phyloP scores from a whole-genome alignment of 2,797 vertebrate species.

The Phylloscopus collybita region DNA sequence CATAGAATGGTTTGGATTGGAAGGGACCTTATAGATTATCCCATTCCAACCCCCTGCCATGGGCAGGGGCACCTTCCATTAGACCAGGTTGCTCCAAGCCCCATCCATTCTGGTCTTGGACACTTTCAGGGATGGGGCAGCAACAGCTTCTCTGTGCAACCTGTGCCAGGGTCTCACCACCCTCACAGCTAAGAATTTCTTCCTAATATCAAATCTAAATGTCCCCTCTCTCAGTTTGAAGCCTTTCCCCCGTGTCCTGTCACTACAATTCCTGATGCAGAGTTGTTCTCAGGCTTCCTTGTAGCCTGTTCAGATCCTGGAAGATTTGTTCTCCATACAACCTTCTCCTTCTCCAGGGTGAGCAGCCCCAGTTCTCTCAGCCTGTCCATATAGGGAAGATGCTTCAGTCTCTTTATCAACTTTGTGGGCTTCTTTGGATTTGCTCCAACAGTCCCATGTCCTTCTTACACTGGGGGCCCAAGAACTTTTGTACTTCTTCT shows the following conservation, averaged over 20 bases:
- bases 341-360: not conserved
- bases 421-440: not conserved
- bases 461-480: not conserved
- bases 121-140: not conserved
- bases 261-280: not conserved
- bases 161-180: not conserved
- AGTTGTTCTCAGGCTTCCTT: not conserved
- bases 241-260: not conserved
- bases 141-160: not conserved
- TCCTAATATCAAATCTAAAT: not conserved
- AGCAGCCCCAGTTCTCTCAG: not conserved
- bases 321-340: not conserved
- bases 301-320: not conserved
- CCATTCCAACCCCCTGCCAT: not conserved
- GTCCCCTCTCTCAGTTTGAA: not conserved
- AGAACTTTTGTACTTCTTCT: not conserved
- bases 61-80: not conserved
- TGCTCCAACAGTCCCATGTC: not conserved
- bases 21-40: not conserved
- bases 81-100: not conserved
- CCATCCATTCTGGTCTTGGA: rapidly evolving
- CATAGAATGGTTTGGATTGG: not conserved
- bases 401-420: not conserved
- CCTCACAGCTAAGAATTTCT: not conserved
- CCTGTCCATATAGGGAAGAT: not conserved